Percentiles rank a stretch among this genome's conserved stretches.
Evolutionary conservation across 1,140 invertebrate species (phyloP).

Genomic region (Melitaea cinxia): DNA sequence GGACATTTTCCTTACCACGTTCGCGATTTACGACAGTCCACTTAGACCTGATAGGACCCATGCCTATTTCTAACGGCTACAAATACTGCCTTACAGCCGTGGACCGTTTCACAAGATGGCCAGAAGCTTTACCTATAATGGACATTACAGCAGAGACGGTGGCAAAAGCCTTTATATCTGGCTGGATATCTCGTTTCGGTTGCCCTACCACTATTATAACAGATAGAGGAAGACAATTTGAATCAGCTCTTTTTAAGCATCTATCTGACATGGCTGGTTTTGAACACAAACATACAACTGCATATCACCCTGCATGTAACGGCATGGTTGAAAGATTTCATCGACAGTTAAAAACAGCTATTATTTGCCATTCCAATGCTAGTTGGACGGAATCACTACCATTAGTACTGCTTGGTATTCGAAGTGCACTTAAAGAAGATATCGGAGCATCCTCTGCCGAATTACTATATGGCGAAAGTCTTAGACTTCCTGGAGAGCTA

Average conservation of each 20-base stretch:
- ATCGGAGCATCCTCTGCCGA: conserved; percentile 18
- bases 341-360: conserved; percentile 22
- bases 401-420: conserved; percentile 32
- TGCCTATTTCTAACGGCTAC: background rate
- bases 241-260: conserved; percentile 13
- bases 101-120: conserved; percentile 34
- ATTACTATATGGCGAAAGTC: conserved; percentile 19
- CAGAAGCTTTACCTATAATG: conserved; percentile 22
- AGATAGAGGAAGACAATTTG: conserved; percentile 23
- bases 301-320: no score
- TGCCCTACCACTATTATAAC: background rate
- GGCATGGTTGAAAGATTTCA: no score
- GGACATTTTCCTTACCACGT: background rate
- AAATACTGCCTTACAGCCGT: background rate
- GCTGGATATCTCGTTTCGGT: conserved; percentile 31
- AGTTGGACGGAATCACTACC: conserved; percentile 25
- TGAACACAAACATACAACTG: conserved; percentile 18
- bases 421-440: conserved; percentile 22
- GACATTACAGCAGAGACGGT: conserved; percentile 28
- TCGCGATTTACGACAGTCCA: background rate
- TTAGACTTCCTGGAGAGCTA: conserved; percentile 19
- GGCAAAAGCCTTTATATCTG: conserved; percentile 5
- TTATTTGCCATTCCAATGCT: background rate
- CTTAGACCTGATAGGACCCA: background rate
- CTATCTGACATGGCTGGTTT: conserved; percentile 14